Percentiles rank a stretch among this genome's conserved stretches.
Conservation (phyloP, 2,113 vertebrate genomes). For the Cervus canadensis region DNA sequence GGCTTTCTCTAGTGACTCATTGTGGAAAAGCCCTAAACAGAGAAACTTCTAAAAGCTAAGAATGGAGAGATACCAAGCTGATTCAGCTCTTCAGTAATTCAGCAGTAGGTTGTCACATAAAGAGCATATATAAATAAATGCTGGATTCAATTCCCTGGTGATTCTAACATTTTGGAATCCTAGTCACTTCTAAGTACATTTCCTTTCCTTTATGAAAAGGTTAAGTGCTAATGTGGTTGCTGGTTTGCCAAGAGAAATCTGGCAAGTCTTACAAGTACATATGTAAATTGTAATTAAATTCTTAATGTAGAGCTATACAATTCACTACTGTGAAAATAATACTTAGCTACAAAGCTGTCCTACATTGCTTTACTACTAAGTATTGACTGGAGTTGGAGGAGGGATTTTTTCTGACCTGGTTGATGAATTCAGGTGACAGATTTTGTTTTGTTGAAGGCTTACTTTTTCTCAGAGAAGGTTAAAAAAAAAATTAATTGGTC, state of each 20-base stretch:
- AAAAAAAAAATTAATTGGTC: background rate
- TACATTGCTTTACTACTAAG: constrained; percentile 34
- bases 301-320: constrained; percentile 40
- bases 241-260: constrained; percentile 33
- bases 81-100: constrained; percentile 4
- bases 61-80: background rate
- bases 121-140: background rate
- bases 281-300: constrained; percentile 59
- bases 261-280: constrained; percentile 38
- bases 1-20: background rate
- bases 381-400: background rate
- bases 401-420: background rate
- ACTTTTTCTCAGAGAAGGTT: constrained; percentile 28
- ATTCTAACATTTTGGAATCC: constrained; percentile 25
- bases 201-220: constrained; percentile 36
- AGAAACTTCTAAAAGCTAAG: background rate
- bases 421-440: constrained; percentile 43
- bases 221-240: constrained; percentile 23
- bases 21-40: background rate
- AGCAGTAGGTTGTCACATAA: background rate
- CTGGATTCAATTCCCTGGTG: background rate
- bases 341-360: constrained; percentile 29
- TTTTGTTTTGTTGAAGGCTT: constrained; percentile 30
- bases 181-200: constrained; percentile 26
- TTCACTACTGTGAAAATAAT: constrained; percentile 50